A percentile compares a stretch with the other conserved stretches of the same genome.
These are phyloP conservation scores for Palythoa heliodiscus DNA, from an alignment of 92 coral and sea anemone species.

Conservation along the genomic window DNA sequence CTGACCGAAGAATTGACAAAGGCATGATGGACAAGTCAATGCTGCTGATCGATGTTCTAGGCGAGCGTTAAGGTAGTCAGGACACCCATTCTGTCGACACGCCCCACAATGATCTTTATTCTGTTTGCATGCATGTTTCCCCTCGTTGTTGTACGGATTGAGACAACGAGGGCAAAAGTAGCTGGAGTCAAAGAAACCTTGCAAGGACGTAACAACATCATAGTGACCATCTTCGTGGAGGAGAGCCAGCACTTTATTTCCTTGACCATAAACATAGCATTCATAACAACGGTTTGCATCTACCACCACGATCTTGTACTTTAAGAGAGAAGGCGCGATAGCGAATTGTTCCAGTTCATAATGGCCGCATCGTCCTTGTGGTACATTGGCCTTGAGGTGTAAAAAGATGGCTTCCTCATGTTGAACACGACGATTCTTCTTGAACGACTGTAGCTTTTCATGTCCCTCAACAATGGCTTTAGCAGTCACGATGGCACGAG, in stretches of 20 bases:
- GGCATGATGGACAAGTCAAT: neutral
- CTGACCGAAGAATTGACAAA: neutral
- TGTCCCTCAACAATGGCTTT: neutral
- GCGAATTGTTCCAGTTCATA: neutral
- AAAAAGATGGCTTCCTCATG: neutral
- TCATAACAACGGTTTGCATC: neutral
- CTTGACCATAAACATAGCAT: neutral
- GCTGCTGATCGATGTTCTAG: neutral
- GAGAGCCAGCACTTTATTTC: neutral
- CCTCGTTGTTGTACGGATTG: neutral
- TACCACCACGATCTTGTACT: neutral
- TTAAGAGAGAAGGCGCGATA: neutral
- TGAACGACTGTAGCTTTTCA: neutral
- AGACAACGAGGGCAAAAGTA: neutral
- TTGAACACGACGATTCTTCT: too few species aligned
- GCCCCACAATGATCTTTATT: neutral
- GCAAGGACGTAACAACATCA: neutral
- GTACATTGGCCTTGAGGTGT: neutral
- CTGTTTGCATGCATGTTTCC: neutral
- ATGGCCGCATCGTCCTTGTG: neutral
- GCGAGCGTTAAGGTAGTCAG: neutral
- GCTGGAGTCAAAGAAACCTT: neutral
- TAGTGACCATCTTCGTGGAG: neutral
- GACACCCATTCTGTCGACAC: neutral
- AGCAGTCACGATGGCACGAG: conserved; percentile 43